Evolutionary conservation across 2,888 invertebrate genomes (phyloP).

Genomic region (Xestia xanthographa): DNA sequence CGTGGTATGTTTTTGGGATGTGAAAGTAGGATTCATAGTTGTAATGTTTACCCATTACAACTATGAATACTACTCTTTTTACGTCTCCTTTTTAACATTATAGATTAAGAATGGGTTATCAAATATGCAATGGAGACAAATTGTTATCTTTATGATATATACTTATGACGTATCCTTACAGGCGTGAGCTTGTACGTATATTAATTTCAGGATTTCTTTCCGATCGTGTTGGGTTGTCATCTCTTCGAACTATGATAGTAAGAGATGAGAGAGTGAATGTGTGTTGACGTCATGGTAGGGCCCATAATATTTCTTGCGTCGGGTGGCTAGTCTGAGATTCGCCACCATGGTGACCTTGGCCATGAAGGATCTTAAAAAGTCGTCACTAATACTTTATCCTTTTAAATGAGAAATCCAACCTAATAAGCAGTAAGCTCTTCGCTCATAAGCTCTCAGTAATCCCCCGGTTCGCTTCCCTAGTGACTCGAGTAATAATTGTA

Average conservation of each 20-base stretch:
- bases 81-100: background rate
- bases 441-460: conserved; percentile 44
- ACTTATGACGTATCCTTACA: background rate
- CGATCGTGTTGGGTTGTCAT: background rate
- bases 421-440: conserved; percentile 19
- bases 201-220: background rate
- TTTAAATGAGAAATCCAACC: conserved; percentile 29
- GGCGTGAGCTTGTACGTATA: too few species aligned
- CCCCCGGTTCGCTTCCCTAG: conserved; percentile 19
- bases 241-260: background rate
- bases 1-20: conserved; percentile 19
- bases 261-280: background rate
- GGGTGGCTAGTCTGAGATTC: background rate
- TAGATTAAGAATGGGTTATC: background rate
- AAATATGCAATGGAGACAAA: background rate
- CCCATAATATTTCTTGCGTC: background rate
- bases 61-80: too few species aligned
- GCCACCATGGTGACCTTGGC: background rate
- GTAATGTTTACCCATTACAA: too few species aligned
- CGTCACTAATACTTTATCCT: background rate
- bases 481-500: conserved; percentile 54
- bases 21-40: background rate
- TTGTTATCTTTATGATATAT: background rate
- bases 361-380: background rate
- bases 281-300: background rate